Conservation (phyloP, 2,797 vertebrate genomes). For the Crocodylus rhombifer region DNA sequence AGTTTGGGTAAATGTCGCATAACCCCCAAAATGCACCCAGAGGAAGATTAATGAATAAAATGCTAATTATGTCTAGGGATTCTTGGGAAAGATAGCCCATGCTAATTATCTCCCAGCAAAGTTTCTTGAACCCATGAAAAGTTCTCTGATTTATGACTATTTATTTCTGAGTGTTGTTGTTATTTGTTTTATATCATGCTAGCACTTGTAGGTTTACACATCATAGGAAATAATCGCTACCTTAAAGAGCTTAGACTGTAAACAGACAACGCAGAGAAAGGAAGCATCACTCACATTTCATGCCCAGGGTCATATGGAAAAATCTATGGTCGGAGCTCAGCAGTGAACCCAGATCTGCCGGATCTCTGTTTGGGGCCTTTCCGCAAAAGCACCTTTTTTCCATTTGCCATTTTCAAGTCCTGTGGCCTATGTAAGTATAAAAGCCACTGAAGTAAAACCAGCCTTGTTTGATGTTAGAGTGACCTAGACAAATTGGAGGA, state of each 20-base stretch:
- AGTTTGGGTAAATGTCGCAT: neutral
- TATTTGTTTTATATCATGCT: neutral
- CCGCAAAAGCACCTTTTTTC: neutral
- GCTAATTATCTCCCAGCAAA: neutral
- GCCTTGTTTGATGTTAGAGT: neutral
- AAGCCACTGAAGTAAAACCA: neutral
- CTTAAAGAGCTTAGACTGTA: neutral
- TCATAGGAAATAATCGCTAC: neutral
- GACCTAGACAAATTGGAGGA: too few species aligned
- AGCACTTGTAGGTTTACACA: neutral
- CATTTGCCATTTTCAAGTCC: neutral
- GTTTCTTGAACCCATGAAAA: neutral
- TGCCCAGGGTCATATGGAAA: fast-evolving
- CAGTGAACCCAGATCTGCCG: neutral
- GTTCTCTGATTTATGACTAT: neutral
- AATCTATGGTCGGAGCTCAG: neutral
- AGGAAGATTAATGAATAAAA: neutral
- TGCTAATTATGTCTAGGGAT: neutral
- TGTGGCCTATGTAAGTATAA: neutral
- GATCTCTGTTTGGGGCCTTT: neutral
- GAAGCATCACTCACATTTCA: neutral
- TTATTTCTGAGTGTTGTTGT: neutral
- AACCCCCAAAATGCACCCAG: neutral
- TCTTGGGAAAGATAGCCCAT: neutral
- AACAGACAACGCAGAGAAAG: neutral